Evolutionary conservation across 2,888 invertebrate species (phyloP).

Genomic region (Phyllotreta cruciferae): DNA sequence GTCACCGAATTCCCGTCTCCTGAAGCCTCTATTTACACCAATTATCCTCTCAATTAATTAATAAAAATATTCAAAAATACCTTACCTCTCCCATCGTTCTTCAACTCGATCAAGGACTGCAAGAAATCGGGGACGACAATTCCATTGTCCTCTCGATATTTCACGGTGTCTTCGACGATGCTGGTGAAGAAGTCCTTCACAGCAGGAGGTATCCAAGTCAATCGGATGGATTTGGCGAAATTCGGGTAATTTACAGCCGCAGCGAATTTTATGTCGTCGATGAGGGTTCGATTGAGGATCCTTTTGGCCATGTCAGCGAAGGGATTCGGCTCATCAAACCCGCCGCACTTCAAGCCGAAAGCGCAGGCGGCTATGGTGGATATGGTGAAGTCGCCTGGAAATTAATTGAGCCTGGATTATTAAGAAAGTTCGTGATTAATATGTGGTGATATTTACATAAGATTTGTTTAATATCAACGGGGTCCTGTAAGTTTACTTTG

Average conservation of each 20-base stretch:
- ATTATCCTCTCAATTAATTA: too few relatives aligned
- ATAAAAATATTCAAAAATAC: background rate
- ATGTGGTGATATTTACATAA: conserved; percentile 19
- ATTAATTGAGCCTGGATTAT: too few relatives aligned
- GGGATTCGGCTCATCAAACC: conserved; percentile 1
- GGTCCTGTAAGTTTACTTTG: conserved; percentile 18
- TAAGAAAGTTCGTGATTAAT: too few relatives aligned
- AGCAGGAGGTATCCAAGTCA: conserved; percentile 1
- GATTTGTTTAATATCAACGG: conserved; percentile 33
- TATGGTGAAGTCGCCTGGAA: conserved; percentile 9
- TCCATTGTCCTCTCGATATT: conserved; percentile 4
- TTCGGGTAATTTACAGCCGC: conserved; percentile 13
- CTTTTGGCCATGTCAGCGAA: conserved; percentile 14
- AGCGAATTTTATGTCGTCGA: conserved; percentile 9
- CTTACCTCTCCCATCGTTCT: background rate
- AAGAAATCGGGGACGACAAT: conserved; percentile 15
- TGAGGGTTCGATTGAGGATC: conserved; percentile 1
- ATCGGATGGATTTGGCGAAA: background rate
- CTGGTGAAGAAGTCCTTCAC: conserved; percentile 13
- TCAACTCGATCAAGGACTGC: conserved; percentile 6
- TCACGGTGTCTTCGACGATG: conserved; percentile 12
- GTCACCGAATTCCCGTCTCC: conserved; percentile 31
- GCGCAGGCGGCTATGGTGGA: conserved; percentile 1
- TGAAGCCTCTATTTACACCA: conserved; percentile 1
- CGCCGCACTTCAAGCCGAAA: background rate